phyloP scores from a whole-genome alignment of 2,797 vertebrate genomes.

The Acanthiza pusilla region DNA sequence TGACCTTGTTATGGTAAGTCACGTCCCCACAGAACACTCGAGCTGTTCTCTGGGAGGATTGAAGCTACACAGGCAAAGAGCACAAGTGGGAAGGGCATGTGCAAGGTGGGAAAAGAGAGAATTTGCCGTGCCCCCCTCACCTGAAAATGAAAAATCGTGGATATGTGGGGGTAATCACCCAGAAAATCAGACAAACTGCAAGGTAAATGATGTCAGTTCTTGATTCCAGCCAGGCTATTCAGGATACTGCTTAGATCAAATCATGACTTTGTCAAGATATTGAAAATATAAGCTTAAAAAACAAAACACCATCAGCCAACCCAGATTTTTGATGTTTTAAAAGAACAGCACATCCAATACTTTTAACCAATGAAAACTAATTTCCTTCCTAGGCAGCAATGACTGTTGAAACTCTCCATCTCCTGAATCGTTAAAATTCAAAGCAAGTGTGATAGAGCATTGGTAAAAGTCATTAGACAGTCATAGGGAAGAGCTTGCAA shows the following conservation, averaged over 20 bases:
- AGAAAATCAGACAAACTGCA: background rate
- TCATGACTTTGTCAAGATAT: background rate
- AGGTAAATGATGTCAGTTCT: background rate
- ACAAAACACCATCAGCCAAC: background rate
- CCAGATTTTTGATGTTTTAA: background rate
- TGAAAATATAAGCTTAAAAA: background rate
- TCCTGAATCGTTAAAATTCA: conserved; percentile 16
- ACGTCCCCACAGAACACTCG: background rate
- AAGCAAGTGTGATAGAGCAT: conserved; percentile 22
- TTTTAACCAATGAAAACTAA: background rate
- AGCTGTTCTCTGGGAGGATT: background rate
- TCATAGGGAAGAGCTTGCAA: conserved; percentile 33
- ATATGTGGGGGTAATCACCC: background rate
- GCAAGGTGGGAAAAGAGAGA: background rate
- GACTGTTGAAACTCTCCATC: background rate
- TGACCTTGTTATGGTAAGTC: background rate
- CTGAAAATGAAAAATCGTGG: background rate
- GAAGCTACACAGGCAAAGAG: background rate
- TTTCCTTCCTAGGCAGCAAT: background rate
- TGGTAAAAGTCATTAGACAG: conserved; percentile 48
- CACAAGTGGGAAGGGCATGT: background rate
- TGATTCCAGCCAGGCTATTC: background rate
- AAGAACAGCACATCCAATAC: background rate
- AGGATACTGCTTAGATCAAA: background rate
- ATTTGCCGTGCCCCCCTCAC: rapidly evolving